phyloP scores from a whole-genome alignment of 2,888 invertebrate genomes.

The Folsomia manolachei region DNA sequence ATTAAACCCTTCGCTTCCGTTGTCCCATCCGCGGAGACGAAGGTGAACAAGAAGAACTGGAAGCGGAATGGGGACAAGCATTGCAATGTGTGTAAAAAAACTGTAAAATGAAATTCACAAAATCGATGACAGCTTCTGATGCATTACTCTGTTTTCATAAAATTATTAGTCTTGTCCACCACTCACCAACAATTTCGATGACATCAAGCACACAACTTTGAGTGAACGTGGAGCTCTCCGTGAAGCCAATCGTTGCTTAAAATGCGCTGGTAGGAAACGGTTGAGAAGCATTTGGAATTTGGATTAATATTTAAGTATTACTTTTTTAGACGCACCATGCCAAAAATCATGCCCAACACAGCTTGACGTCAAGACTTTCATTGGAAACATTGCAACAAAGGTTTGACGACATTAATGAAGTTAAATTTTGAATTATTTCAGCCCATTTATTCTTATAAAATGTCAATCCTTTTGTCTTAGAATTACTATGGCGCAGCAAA shows the following conservation, averaged over 20 bases:
- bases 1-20: conserved; percentile 72
- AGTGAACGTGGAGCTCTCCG: conserved; percentile 90
- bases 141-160: too few relatives aligned
- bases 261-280: conserved; percentile 67
- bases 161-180: conserved; percentile 64
- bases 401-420: conserved; percentile 55
- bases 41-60: conserved; percentile 87
- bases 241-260: conserved; percentile 84
- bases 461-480: conserved; percentile 56
- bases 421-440: conserved; percentile 1
- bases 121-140: neutral
- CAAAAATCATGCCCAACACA: conserved; percentile 99
- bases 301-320: neutral
- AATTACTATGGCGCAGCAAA: conserved; percentile 98
- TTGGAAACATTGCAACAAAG: conserved; percentile 92
- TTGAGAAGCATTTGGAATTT: neutral
- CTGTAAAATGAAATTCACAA: conserved; percentile 39
- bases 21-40: conserved; percentile 80
- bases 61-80: conserved; percentile 85
- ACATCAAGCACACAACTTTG: conserved; percentile 94
- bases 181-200: conserved; percentile 82
- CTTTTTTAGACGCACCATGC: conserved; percentile 77
- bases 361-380: conserved; percentile 93
- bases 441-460: neutral
- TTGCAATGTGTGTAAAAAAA: conserved; percentile 79